Base-by-base conservation (phyloP, 2,888 invertebrate species). In the Ommatoiulus sabulosus region DNA sequence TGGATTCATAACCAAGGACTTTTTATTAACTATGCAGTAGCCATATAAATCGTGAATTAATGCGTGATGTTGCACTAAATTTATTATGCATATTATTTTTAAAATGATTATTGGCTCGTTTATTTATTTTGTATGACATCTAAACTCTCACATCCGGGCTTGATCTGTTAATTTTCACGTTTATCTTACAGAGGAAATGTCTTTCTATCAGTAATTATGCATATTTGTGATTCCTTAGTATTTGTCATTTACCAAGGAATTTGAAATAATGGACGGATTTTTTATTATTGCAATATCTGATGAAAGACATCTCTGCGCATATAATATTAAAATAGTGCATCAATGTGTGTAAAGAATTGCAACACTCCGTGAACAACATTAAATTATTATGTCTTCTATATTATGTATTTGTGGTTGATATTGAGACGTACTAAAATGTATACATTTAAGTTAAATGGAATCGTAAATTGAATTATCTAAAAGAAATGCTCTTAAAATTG, bases 11-110 rank as follows among this genome's bases (percentile, higher is more conserved):
- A 17, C 57, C 17, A 17, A 15, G 57, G 17, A 57, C 57, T 57
- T 57, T 57, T 57, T 15, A 57, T 57, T 57, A 57, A 57, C 57
- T 57, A 57, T 57, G 57, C 57, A 57, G 17, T 57, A 57, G 57
- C 57, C 17, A 15, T 57, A 12, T 17, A 57, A 57, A 57, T 57
- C 57, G 57, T 57, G 17, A 57, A 17, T 57, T 57, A 12, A 57
- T 17, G 57, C 17, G 57, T 57, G 57, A 12, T 57, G 17, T 57
- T 17, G 57, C 57, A 5, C 57, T 57, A 57, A 57, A 57, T 57
- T 57, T 12, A 17, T 57, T 57, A 15, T 57, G 15, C 57, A 57
- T 17, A 57, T 57, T 46, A 46, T 46, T 46, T 57, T 57, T 57
- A 57, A 57, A 17, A 17, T 57, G 57, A 57, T 46, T 17, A 57